Evolutionary conservation across 2,888 invertebrate species (phyloP).

Genomic region (Callyntrura sp.): DNA sequence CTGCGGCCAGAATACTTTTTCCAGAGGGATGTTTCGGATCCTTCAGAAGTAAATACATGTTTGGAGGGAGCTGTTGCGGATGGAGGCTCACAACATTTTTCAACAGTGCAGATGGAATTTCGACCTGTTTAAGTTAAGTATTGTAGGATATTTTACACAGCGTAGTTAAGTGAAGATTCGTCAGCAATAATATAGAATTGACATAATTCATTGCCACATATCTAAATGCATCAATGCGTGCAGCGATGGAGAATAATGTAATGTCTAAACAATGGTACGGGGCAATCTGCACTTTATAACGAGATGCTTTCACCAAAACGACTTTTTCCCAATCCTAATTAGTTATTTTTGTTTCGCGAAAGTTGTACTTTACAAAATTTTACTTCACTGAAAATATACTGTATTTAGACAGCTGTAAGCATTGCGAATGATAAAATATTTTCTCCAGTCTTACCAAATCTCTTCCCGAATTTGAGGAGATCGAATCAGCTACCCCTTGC

Average conservation of each 20-base stretch:
- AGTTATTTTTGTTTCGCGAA: no score
- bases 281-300: background rate
- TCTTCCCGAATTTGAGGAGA: background rate
- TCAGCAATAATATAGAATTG: no score
- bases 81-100: background rate
- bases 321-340: no score
- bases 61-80: constrained; percentile 1
- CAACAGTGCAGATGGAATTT: constrained; percentile 2
- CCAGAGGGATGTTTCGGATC: background rate
- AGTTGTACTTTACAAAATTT: background rate
- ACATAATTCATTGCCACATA: no score
- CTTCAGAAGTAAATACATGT: constrained; percentile 6
- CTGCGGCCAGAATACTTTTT: background rate
- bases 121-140: constrained; percentile 10
- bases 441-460: constrained; percentile 50
- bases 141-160: no score
- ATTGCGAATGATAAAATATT: no score
- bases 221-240: background rate
- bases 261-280: no score
- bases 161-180: no score
- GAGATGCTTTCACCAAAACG: no score
- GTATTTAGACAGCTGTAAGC: no score
- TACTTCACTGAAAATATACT: background rate
- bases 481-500: background rate
- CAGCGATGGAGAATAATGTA: background rate